Evolutionary conservation across 2,797 vertebrate species (phyloP), one percentile per base, ranked within the genome.

Genomic region (Cynopterus sphinx): DNA sequence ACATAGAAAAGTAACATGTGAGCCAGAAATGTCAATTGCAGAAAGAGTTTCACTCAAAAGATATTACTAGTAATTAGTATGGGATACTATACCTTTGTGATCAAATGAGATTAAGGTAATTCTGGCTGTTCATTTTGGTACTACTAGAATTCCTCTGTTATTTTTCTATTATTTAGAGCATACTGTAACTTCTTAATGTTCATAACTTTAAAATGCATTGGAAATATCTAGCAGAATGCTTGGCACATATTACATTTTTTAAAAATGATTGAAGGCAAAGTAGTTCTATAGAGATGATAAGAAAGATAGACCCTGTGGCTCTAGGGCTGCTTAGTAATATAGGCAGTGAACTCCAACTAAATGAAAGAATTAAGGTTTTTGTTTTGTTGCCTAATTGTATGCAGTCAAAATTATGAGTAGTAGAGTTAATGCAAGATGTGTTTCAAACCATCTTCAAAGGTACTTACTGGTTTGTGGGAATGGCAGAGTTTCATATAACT

Each of bases 41-140:
- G 39, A n/a, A 93, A 90, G 28, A 94, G 33, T 79, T 93, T 86
- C 16, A 92, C 7, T 75, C 49, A 51, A 57, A 92, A 83, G 4
- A 16, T 51, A 31, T 39, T 65, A 86, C 43, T 92, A 11, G 2
- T 92, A 53, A 53, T 73, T 88, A 63, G 2, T 26, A 24, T 36
- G 24, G 19, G n/a, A 10, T 0, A 90, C 49, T 9, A 12, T 78
- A 65, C 85, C 24, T 87, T 90, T 92, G 43, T 82, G 78, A 87
- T 78, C 59, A 90, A 51, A 86, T 41, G 51, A 49, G 8, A 28
- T 51, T 70, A 33, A 83, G 19, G 3, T 71, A 74, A 79, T 86
- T 94, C 12, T 75, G 22, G 3, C 2, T 71, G 68, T 85, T 78
- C 21, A 59, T 91, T 94, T 90, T 55, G n/a, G 15, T 90, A 13